A percentile compares a stretch with the other conserved stretches of the same genome.
phyloP scores from a whole-genome alignment of 2,113 vertebrate genomes.

The Hippolais icterina region DNA sequence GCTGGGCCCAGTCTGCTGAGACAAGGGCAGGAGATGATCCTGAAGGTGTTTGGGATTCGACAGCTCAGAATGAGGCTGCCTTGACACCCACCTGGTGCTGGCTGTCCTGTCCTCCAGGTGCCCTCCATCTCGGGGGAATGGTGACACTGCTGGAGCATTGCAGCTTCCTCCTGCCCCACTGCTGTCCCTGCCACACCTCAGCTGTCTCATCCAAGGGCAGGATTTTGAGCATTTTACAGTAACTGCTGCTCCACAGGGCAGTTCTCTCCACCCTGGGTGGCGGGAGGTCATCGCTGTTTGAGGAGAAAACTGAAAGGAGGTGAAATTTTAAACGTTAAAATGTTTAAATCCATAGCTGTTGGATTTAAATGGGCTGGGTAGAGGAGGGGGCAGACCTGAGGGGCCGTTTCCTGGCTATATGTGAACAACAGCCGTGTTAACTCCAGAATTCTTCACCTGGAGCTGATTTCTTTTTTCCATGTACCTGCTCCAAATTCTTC shows the following conservation, averaged over 20 bases:
- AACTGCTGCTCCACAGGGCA: accelerated
- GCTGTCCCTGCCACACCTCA: neutral
- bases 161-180: neutral
- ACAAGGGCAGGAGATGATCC: neutral
- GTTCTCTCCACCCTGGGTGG: neutral
- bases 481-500: neutral
- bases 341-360: neutral
- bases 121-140: accelerated
- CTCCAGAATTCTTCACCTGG: neutral
- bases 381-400: neutral
- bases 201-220: neutral
- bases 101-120: neutral
- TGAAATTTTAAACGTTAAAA: neutral
- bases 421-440: accelerated
- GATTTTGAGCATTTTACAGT: neutral
- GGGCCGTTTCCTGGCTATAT: neutral
- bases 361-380: neutral
- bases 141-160: neutral
- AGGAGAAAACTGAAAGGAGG: neutral
- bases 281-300: accelerated
- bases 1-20: neutral
- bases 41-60: accelerated
- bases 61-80: neutral
- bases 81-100: neutral
- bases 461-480: neutral